Evolutionary conservation across 2,113 vertebrate genomes (phyloP), one percentile per base, ranked within the genome.

Genomic region (Dinomys branickii): DNA sequence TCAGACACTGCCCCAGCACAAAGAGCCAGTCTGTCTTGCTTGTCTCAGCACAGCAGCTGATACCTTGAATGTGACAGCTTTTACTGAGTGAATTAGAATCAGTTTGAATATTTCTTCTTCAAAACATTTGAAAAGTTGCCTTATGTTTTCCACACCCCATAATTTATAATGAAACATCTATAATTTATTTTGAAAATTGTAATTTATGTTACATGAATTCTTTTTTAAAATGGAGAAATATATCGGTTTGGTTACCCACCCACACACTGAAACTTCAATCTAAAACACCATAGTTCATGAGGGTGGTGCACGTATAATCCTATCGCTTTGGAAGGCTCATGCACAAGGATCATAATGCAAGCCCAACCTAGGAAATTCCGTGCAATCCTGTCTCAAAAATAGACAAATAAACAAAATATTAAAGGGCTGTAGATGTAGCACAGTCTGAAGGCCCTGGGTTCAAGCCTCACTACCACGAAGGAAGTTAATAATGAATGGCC

Each of bases 71-170:
- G 41, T 65, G 8, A 85, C 91, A 85, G 38, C 44, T 61, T 56
- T 88, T 85, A 69, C 24, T 41, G 52, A 89, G 26, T 63, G 28
- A 94, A 88, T 75, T 47, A 63, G 56, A 56, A 78, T 11, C 35
- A 30, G 33, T n/a, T 63, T 61, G 30, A 20, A 52, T 9, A 81
- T 96, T 63, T 78, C 26, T 86, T 89, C 52, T n/a, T 85, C 20
- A 85, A 94, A 94, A 93, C n/a, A 63, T 54, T 2, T 93, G 75
- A 86, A 91, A 89, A 47, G 56, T 78, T 91, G 80, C 65, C 50
- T 94, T 86, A 59, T 47, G 41, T 75, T 52, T 19, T 80, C 10
- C 19, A 22, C 26, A 33, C 56, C 41, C 19, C 52, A 78, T 30
- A 75, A 35, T 50, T 78, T 50, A 78, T 50, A 35, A 82, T 33